Evolutionary conservation across 2,888 invertebrate species (phyloP).

Genomic region (Loripinus fragilis): DNA sequence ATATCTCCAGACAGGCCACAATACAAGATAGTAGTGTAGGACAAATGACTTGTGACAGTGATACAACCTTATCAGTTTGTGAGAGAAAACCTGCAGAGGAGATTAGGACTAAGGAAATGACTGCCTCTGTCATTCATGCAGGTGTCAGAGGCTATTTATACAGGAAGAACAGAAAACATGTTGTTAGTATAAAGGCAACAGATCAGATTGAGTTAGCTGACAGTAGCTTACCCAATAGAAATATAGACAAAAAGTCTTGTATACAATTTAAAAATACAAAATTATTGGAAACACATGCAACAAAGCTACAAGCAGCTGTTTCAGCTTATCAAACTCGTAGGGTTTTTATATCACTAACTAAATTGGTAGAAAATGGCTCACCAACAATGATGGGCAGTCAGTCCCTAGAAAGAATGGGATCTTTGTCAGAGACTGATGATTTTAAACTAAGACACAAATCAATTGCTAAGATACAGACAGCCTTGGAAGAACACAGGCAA

Average conservation of each 20-base stretch:
- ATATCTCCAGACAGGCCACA: not conserved
- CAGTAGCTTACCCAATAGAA: slow-evolving; percentile 27
- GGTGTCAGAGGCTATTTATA: slow-evolving; percentile 8
- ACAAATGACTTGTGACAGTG: no score
- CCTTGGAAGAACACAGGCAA: slow-evolving; percentile 37
- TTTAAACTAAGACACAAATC: slow-evolving; percentile 55
- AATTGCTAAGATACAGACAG: slow-evolving; percentile 52
- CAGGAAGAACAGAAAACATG: not conserved
- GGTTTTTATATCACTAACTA: slow-evolving; percentile 53
- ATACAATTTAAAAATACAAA: not conserved
- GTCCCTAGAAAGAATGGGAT: slow-evolving; percentile 49
- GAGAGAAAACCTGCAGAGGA: not conserved
- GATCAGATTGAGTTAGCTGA: slow-evolving; percentile 30
- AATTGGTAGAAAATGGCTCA: slow-evolving; percentile 34
- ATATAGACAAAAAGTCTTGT: not conserved
- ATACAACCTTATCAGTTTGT: no score
- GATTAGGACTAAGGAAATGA: not conserved
- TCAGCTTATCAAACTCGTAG: slow-evolving; percentile 50
- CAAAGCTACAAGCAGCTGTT: slow-evolving; percentile 55
- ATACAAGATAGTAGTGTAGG: no score
- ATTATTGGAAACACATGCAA: slow-evolving; percentile 7
- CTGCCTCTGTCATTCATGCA: not conserved
- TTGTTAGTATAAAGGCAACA: no score
- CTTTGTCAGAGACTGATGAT: slow-evolving; percentile 57
- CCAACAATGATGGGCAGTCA: not conserved